Base-by-base conservation (phyloP, 2,797 vertebrate genomes). In the Gobionotothen gibberifrons region DNA sequence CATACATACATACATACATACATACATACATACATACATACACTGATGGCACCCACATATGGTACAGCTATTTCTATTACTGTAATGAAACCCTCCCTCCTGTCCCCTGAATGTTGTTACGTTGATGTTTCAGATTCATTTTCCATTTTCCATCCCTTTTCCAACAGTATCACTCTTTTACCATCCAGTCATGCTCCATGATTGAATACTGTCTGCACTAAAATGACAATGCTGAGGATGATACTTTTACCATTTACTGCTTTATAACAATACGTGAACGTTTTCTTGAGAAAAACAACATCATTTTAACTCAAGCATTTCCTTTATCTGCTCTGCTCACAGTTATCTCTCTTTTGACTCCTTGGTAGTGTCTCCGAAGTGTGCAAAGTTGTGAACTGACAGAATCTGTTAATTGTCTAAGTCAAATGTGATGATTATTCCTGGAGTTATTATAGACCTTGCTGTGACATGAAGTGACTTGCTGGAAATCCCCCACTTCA, bases 391-490 rank as follows among this genome's bases (percentile, higher is more conserved):
- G 36, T 39, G n/a, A 21, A 64, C 64, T 58, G 17, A 73, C 71
- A 65, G 46, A 40, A 74, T 66, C 39, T 54, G 44, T 19, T 66
- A 53, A 66, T 73, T 66, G 39, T 40, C n/a, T 39, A 49, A 76
- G 58, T 56, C 58, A 69, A 62, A 69, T 51, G 58, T 69, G 40
- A 47, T 26, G 42, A 54, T 66, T 67, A 52, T 68, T 68, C 44
- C 42, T 60, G 29, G 55, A 55, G 53, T 44, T 42, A 13, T 21
- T 60, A 48, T 46, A 56, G 21, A 32, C 53, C 21, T 48, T 40
- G 32, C 26, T 66, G 52, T 74, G 32, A 66, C 66, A 66, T 58
- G 32, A 73, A 65, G 57, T 43, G 54, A 65, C 51, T 47, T 66
- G n/a, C 22, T 44, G 53, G 55, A 47, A 39, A 65, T 73, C 36